Evolutionary conservation across 92 coral and sea anemone genomes (phyloP), one percentile per base, ranked within the genome.

Genomic region (Galaxea fascicularis): DNA sequence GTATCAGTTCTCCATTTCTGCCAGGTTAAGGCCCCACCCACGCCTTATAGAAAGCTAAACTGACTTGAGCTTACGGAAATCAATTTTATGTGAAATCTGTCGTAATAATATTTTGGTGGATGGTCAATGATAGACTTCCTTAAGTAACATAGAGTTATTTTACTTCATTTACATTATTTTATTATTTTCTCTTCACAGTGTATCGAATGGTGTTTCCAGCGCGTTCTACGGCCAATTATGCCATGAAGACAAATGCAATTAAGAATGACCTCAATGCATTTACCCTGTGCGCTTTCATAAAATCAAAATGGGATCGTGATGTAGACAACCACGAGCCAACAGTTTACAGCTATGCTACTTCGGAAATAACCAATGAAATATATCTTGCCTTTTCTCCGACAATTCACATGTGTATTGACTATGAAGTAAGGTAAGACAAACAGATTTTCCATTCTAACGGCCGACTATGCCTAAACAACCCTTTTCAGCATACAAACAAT

Each of bases 231-330:
- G 26, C 16, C 25, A 4, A 54, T 73, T 73, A 73, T 41, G 78
- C 64, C 78, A 52, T 52, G 25, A 16, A 14, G 45, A 17, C 10
- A 27, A 28, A 73, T 29, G 78, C 78, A 39, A 28, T 73, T 29
- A 30, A 35, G 20, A 27, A 59, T 1, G 29, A 0, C 21, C 65
- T 73, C 46, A 6, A 8, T 10, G 78, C 41, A 73, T 73, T 73
- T 24, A 73, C 78, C 3, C 44, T 73, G 64, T 73, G 78, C 63
- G 27, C 52, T 29, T 73, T 73, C 17, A 63, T 73, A 14, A 73
- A 73, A 27, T 0, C 10, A 63, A n/a, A n/a, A n/a, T n/a, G n/a
- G n/a, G 52, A 26, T 28, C 17, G 14, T 49, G 24, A 49, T 15
- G 25, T 5, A 16, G 18, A 7, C 25, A 0, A 0, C 20, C 0